Evolutionary conservation across 2,888 invertebrate species (phyloP), one percentile per base, ranked within the genome.

Genomic region (Campoplex capitator): DNA sequence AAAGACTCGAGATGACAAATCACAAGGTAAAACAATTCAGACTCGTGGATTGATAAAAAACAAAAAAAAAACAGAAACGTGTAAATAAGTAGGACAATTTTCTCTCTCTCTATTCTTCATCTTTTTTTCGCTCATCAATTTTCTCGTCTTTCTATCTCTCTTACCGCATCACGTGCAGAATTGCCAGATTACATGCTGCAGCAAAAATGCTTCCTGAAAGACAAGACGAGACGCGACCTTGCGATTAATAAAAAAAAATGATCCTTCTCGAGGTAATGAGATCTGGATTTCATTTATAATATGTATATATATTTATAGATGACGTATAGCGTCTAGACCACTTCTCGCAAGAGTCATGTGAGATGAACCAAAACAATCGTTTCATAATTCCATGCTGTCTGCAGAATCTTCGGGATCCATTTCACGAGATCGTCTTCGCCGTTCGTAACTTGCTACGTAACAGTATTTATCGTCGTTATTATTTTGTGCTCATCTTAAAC

Each of bases 151-250:
- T 80, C 32, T 16, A 62, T 48, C 48, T 71, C 58, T 80, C 71
- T 16, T 71, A 7, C 58, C 32, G 73, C 80, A 3, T 70, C 73
- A 65, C 79, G 79, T 56, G 51, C n/a, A 74, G 68, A 70, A 18
- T 35, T 7, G 13, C 28, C 54, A 67, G 81, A 73, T 71, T 58
- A 48, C 35, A 68, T 56, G 58, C 51, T 76, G 81, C 75, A 56
- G 79, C 79, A 58, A 32, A 76, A 71, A 85, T 68, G 75, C 88
- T 89, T 89, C 89, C 89, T 87, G 89, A 89, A 89, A 89, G 83
- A 86, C 71, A 86, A 89, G 71, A 82, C 65, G 78, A 75, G 58
- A 76, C 54, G 58, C 86, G 89, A 82, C 89, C 89, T 89, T 89
- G 89, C 67, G 51, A 84, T 82, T 67, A 79, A 76, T 73, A 32